Base-by-base conservation (phyloP, 92 coral and sea anemone species). In the Montipora capitata region DNA sequence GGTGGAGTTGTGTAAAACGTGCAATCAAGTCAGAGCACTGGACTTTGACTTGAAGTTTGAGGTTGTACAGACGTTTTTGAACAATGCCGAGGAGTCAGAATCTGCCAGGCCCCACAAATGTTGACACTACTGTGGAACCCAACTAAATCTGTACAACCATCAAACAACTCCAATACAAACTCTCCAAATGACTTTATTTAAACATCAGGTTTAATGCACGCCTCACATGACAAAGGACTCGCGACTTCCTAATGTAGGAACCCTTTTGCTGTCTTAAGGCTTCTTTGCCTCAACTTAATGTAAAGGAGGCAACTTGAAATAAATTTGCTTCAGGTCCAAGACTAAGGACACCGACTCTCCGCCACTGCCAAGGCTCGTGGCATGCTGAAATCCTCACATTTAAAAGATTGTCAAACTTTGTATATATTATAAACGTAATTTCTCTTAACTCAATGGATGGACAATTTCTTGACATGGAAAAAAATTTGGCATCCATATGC, bases 71-170 rank as follows among this genome's bases (percentile, higher is more conserved):
- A 83, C 48, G 41, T 56, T 71, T 5, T 41, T 58, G 15, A 27
- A 68, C 79, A 42, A 57, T 68, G n/a, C 13, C 3, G 10, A 40
- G 52, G 42, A 41, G 52, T 48, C 52, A 48, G 79, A 72, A 83
- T 83, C 87, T 58, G 72, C 63, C 78, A 72, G 79, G 87, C 79
- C 56, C 87, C 87, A 72, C 87, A 83, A 72, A 83, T 41, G 40
- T 42, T 81, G n/a, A 91, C 93, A 92, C 88, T 89, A 73, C 80
- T 89, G 95, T 92, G 95, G 91, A 92, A 89, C 95, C 91, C 76
- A 63, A 61, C 68, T 41, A 74, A 71, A 87, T 93, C 98, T 95
- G 98, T 95, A 95, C 98, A 95, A 95, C 98, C 98, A 95, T 91
- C 87, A 91, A 80, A 78, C 89, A 85, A 77, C 89, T 85, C 82